Evolutionary conservation across 2,888 invertebrate species (phyloP).

Genomic region (Caenorhabditis afra): DNA sequence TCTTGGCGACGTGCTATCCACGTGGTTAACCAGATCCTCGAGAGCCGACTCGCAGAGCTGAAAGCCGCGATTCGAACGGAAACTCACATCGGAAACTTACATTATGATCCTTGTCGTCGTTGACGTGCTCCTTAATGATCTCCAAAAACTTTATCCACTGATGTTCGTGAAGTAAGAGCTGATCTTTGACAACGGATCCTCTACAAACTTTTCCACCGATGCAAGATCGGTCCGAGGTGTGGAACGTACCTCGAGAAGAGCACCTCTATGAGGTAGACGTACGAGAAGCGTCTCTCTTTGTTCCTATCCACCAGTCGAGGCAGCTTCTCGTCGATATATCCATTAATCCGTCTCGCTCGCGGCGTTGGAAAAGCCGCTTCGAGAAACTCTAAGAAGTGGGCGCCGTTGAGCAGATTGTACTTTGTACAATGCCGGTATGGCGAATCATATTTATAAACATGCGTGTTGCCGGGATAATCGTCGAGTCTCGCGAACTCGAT

Average conservation of each 20-base stretch:
- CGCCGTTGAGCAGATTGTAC: no score
- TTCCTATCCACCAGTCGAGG: not conserved
- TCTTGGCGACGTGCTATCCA: conserved; percentile 9
- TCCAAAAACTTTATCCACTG: conserved; percentile 14
- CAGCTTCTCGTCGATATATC: no score
- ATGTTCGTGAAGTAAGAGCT: not conserved
- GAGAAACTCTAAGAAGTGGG: not conserved
- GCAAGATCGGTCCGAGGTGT: not conserved
- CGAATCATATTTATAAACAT: no score
- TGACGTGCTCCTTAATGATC: conserved; percentile 6
- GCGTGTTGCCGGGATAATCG: not conserved
- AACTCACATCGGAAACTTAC: conserved; percentile 4
- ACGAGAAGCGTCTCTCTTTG: conserved; percentile 34
- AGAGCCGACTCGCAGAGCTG: conserved; percentile 47
- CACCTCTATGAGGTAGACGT: conserved; percentile 29
- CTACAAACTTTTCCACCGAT: conserved; percentile 20
- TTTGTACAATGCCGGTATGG: no score
- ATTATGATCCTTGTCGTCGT: conserved; percentile 19
- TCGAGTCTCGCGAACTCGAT: not conserved
- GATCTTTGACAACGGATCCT: conserved; percentile 51
- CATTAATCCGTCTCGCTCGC: no score
- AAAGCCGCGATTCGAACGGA: not conserved
- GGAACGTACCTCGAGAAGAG: conserved; percentile 32
- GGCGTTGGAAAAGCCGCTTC: not conserved
- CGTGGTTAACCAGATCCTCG: conserved; percentile 36